Base-by-base conservation (phyloP, 2,888 invertebrate species). In the Eupithecia centaureata region DNA sequence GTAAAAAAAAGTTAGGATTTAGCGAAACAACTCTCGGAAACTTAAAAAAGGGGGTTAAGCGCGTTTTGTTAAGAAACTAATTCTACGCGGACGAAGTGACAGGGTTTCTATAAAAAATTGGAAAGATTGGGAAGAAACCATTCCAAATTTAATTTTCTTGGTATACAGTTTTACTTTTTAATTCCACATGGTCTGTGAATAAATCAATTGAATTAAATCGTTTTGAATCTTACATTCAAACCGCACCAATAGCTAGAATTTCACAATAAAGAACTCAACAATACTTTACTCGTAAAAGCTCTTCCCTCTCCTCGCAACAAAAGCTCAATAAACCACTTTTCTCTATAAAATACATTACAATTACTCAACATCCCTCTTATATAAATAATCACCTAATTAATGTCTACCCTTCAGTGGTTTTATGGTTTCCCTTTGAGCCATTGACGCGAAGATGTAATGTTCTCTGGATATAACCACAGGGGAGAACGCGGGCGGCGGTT, bases 331-430 rank as follows among this genome's bases (percentile, higher is more conserved):
- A 63, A 57, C 47, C 47, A n/a, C 57, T 27, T 32, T 59, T 33
- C 62, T 62, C 4, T 12, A 59, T 59, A 62, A 65, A 61, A 64
- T 57, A 60, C 65, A 62, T 65, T 62, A 69, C 62, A 60, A 65
- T 63, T 63, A 69, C 62, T 63, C 62, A 65, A 54, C 54, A 68
- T 73, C 71, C 73, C 70, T 68, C 61, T 61, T 69, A 73, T 65
- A 72, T 73, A 73, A 76, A 75, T 78, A 77, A 77, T 77, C 76
- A 74, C 70, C 74, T 77, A 78, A 78, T 79, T 77, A 77, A 77
- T 74, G 75, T 76, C 76, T 72, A 72, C 73, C 72, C 70, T 73
- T 70, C 72, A 71, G 75, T 76, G 75, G 77, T 79, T 79, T 77
- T 76, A 78, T 71, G 78, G 77, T 70, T 76, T 73, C 65, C 67